Base-by-base conservation (phyloP, 2,113 vertebrate species). In the Epinephelus lanceolatus region DNA sequence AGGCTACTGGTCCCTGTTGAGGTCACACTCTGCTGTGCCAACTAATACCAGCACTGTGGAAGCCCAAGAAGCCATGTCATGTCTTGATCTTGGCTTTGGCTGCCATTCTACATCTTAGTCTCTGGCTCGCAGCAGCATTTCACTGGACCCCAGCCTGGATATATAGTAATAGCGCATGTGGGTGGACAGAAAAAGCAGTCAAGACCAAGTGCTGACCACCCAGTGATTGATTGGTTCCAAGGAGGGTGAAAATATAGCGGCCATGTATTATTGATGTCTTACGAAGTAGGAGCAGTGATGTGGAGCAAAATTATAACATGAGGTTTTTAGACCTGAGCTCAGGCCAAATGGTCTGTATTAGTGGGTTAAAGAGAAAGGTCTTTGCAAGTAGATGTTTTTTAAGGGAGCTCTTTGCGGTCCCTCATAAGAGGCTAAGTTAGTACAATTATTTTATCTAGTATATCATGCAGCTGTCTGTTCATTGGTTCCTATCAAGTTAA, bases 241-340 rank as follows among this genome's bases (percentile, higher is more conserved):
- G 49, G 67, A 69, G 52, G 53, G 33, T 71, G 33, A 91, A 92
- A 93, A 93, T 94, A 89, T 81, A 83, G 74, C 21, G 12, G 23
- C 40, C 80, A 89, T 93, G 47, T 90, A 93, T 93, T 90, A 93
- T 93, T 93, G 73, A 94, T 91, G 79, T 75, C 74, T 79, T 15
- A 25, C 69, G 80, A 59, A 77, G 71, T 70, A 83, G 76, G 56
- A 80, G 53, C 37, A 72, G 66, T 73, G 69, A 88, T 55, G 49
- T 83, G 60, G 60, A 68, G 71, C 65, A 73, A 71, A 85, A 89
- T 83, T 80, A 80, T 62, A 75, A 57, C 10, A 23, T 72, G 25
- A 61, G 52, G 42, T 33, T 59, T 73, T 81, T 62, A 62, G 30
- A 85, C 61, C 45, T 11, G 57, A 76, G 56, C 47, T 76, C 3